A percentile compares a stretch with the other conserved stretches of the same genome.
phyloP scores from a whole-genome alignment of 2,888 invertebrate species.

The Phaonia tiefii region DNA sequence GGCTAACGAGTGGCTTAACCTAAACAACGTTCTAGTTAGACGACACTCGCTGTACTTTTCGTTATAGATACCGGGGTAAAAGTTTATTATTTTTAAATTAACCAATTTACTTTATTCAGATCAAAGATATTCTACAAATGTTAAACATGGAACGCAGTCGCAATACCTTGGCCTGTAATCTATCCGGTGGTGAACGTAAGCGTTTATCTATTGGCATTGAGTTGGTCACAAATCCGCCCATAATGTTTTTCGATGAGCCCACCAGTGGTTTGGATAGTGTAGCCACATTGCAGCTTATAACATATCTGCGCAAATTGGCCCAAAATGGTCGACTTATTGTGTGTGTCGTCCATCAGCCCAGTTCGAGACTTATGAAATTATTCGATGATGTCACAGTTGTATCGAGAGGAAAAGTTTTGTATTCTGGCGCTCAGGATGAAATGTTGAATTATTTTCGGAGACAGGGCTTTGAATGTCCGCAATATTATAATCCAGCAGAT shows the following conservation, averaged over 20 bases:
- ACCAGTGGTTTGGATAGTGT: conserved; percentile 92
- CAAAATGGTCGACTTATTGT: conserved; percentile 91
- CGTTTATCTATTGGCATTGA: conserved; percentile 94
- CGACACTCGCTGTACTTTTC: too few species aligned
- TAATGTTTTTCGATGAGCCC: conserved; percentile 97
- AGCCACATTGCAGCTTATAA: conserved; percentile 90
- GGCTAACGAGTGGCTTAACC: too few species aligned
- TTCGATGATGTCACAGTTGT: conserved; percentile 93
- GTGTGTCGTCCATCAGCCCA: conserved; percentile 95
- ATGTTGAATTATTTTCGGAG: conserved; percentile 87
- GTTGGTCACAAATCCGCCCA: conserved; percentile 93
- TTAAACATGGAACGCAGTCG: conserved; percentile 86
- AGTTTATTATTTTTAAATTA: too few species aligned
- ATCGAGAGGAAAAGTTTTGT: conserved; percentile 88
- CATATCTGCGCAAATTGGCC: conserved; percentile 89
- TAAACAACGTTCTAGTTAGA: too few species aligned
- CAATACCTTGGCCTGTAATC: conserved; percentile 84
- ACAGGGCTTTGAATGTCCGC: conserved; percentile 88
- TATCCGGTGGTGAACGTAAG: conserved; percentile 95
- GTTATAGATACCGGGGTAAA: too few species aligned
- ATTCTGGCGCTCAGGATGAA: conserved; percentile 87
- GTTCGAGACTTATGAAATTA: conserved; percentile 90
- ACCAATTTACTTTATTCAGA: too few species aligned
- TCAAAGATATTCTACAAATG: conserved; percentile 88
- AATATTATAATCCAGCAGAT: conserved; percentile 94